Evolutionary conservation across 2,113 vertebrate species (phyloP), one percentile per base, ranked within the genome.

Genomic region (Calonectris borealis): DNA sequence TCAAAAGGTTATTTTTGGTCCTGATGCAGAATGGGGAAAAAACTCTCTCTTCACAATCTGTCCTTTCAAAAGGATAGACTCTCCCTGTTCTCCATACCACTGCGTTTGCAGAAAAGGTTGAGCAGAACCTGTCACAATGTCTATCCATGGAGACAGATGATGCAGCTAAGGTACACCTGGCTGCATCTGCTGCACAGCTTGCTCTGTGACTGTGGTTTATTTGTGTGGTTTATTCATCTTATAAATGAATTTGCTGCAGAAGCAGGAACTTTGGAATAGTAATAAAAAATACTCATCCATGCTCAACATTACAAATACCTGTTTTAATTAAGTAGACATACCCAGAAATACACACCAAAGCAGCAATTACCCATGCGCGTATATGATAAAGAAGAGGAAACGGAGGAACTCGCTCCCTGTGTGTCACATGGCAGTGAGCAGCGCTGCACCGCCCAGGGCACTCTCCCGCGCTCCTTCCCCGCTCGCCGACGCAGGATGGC

Each of bases 171-270:
- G 49, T 3, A 25, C 48, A 19, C 13, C n/a, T 2, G 36, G 10
- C 78, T 24, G 32, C 13, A 20, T 16, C 13, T 26, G 52, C 34
- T 0, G 4, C 32, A 36, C 38, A 31, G 27, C 12, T 13, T 6
- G 29, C 36, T 13, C 1, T 1, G n/a, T 5, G 44, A 73, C 18
- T 1, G 1, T 3, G 20, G 20, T 16, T 81, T 22, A 55, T 19
- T 40, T 40, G 38, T 42, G 26, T 42, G 38, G 38, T 31, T 42
- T 65, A 22, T 44, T 31, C 70, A 32, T 36, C 40, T 36, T 15
- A 42, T 13, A 36, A 20, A 55, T 21, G 2, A 38, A 60, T 52
- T 36, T 48, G 40, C 34, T 32, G 27, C 60, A 65, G 60, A 31
- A 44, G 49, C 27, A n/a, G 31, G 38, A 83, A 55, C 17, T 64